Evolutionary conservation across 2,113 vertebrate genomes (phyloP).

Genomic region (Chunga burmeisteri): DNA sequence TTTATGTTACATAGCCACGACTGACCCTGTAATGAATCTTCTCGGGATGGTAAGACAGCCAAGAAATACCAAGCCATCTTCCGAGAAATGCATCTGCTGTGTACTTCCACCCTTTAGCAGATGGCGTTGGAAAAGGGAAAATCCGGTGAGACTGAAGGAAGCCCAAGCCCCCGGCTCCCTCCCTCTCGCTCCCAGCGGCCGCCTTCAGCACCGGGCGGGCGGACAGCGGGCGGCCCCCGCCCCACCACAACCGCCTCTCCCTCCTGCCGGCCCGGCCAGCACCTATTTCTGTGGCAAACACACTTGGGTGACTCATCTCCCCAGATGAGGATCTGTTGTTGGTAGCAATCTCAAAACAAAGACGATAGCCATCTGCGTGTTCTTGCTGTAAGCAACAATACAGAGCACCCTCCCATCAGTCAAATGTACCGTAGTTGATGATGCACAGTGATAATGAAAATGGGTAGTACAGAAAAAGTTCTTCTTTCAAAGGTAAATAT

Average conservation of each 20-base stretch:
- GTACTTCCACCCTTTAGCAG: background rate
- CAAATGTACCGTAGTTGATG: accelerated
- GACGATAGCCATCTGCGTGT: background rate
- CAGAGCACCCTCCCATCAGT: background rate
- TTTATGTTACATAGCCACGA: background rate
- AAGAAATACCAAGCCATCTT: background rate
- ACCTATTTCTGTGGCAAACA: background rate
- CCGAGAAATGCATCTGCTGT: background rate
- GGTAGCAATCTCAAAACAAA: background rate
- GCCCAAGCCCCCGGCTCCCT: too few species aligned
- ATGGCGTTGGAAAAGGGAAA: background rate
- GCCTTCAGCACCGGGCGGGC: too few species aligned
- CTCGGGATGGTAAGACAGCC: background rate
- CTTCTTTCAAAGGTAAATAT: background rate
- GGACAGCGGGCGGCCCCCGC: too few species aligned
- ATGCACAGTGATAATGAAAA: background rate
- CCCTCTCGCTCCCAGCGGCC: too few species aligned
- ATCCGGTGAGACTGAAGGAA: too few species aligned
- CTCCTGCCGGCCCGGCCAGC: too few species aligned
- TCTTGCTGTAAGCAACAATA: background rate
- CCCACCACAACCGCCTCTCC: too few species aligned
- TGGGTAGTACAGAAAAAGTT: background rate
- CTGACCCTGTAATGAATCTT: background rate
- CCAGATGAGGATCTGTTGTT: background rate
- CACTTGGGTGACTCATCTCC: background rate